Base-by-base conservation (phyloP, 2,797 vertebrate genomes). In the Anabas testudineus region DNA sequence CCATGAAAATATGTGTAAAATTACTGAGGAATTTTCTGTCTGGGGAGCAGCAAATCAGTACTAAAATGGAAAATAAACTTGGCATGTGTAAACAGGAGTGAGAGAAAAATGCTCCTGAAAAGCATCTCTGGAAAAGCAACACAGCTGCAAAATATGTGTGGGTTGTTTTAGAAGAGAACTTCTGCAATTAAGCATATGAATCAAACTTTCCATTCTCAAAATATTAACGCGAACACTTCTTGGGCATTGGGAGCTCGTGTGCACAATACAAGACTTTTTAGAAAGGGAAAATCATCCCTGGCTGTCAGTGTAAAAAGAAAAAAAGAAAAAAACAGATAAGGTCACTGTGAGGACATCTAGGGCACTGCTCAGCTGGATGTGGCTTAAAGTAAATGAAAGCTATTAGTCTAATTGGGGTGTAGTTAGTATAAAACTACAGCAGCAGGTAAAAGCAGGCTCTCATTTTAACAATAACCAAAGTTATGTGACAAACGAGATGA, bases 131-230 rank as follows among this genome's bases (percentile, higher is more conserved):
- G 75, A 80, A 76, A 66, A 77, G 69, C 79, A 49, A 71, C 37
- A 54, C 74, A 48, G 67, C 73, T 71, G 65, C 74, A 84, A 81
- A 85, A 79, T 82, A 60, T 14, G 62, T 66, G 85, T 90, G 88
- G 85, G 78, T 87, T 86, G 62, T 89, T 88, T 88, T 82, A 90
- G 53, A 67, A 84, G 78, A 71, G 71, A 76, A 71, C 57, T 82
- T 81, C 71, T 24, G 28, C 74, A 90, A 90, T 91, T 90, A 91
- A 67, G 69, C 49, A 58, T 45, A 45, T 80, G 86, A 91, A 87
- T 92, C 82, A 90, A 68, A 85, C 86, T 91, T 94, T 93, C 92
- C 91, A 46, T 80, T 87, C 67, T 72, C 37, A 63, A 76, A 85
- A 81, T 72, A 58, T 81, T 67, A 30, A 77, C 76, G 65, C 78